These are phyloP conservation scores for Drosophila rubida DNA, from an alignment of 2,888 invertebrate genomes.

Conservation along the genomic window DNA sequence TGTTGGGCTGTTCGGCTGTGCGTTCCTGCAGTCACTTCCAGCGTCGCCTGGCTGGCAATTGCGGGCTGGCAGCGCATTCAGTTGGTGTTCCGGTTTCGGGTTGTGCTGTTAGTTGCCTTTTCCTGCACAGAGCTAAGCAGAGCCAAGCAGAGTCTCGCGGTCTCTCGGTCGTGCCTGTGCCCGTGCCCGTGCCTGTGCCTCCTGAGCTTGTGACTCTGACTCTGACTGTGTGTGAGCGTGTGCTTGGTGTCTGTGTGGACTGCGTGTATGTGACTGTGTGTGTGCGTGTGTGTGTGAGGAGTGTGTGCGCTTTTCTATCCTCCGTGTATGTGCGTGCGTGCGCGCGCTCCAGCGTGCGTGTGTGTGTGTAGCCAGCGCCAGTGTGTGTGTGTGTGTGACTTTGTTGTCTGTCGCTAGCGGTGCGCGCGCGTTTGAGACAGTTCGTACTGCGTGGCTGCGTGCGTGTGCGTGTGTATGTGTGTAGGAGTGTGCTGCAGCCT, in stretches of 20 bases:
- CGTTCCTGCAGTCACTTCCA: conserved; percentile 73
- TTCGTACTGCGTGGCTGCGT: conserved; percentile 38
- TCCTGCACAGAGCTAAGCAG: conserved; percentile 77
- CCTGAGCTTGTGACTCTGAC: conserved; percentile 24
- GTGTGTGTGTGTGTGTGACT: conserved; percentile 28
- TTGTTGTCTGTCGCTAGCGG: conserved; percentile 76
- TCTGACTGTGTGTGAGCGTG: conserved; percentile 24
- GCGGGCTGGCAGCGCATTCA: conserved; percentile 80
- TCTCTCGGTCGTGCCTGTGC: conserved; percentile 49
- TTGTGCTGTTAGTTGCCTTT: conserved; percentile 86
- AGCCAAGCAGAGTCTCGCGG: conserved; percentile 50
- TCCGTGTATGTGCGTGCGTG: conserved; percentile 28
- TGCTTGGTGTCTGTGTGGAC: background rate
- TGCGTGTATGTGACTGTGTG: conserved; percentile 5
- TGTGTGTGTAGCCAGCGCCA: conserved; percentile 24
- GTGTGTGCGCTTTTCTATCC: conserved; percentile 35
- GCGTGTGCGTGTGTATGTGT: conserved; percentile 32
- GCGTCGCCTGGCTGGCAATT: conserved; percentile 74
- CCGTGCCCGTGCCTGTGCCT: conserved; percentile 34
- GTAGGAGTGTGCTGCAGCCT: conserved; percentile 4
- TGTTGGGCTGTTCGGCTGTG: conserved; percentile 10
- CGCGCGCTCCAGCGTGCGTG: conserved; percentile 30
- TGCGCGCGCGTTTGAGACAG: conserved; percentile 65
- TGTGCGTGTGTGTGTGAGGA: conserved; percentile 35
- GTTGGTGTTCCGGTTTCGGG: conserved; percentile 86